Evolutionary conservation across 2,888 invertebrate genomes (phyloP).

Genomic region (Arge pagana): DNA sequence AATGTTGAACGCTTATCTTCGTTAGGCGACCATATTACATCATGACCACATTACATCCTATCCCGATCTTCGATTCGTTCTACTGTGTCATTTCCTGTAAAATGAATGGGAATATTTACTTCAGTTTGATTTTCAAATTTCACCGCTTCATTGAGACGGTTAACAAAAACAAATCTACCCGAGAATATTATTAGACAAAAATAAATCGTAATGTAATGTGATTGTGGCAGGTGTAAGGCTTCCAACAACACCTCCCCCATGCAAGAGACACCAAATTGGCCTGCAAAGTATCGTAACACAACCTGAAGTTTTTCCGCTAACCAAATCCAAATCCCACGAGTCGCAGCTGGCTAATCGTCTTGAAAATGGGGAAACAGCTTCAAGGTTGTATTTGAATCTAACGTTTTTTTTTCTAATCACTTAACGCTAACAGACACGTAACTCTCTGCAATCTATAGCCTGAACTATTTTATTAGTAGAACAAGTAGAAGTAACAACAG

Average conservation of each 20-base stretch:
- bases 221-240: conserved; percentile 65
- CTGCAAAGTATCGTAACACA: conserved; percentile 52
- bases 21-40: too few relatives aligned
- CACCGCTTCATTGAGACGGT: too few relatives aligned
- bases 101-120: conserved; percentile 42
- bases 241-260: conserved; percentile 81
- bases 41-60: too few relatives aligned
- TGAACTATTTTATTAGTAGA: neutral
- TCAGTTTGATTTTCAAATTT: neutral
- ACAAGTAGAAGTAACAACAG: too few relatives aligned
- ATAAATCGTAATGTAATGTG: neutral
- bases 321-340: conserved; percentile 91
- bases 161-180: neutral
- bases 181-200: neutral
- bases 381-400: conserved; percentile 47
- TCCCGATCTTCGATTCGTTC: too few relatives aligned
- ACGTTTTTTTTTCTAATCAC: conserved; percentile 20
- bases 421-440: conserved; percentile 29
- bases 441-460: neutral
- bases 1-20: too few relatives aligned
- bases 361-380: conserved; percentile 59
- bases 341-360: conserved; percentile 77
- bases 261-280: conserved; percentile 72
- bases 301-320: conserved; percentile 65
- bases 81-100: conserved; percentile 36